phyloP scores from a whole-genome alignment of 2,888 invertebrate species.

The Crocallis elinguaria region DNA sequence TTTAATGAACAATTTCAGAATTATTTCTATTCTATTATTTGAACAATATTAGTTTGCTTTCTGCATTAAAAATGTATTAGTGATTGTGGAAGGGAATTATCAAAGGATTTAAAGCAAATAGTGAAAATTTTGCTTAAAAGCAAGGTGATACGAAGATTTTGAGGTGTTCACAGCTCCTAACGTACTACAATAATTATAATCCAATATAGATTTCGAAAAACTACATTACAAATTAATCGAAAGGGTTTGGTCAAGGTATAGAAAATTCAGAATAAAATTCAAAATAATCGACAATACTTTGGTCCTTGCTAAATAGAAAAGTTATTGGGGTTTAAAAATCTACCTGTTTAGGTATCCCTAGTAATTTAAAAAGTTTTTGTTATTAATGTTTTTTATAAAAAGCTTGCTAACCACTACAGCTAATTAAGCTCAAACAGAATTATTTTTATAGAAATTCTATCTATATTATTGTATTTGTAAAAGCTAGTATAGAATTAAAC shows the following conservation, averaged over 20 bases:
- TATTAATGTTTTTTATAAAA: slow-evolving; percentile 46
- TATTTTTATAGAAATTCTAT: slow-evolving; percentile 37
- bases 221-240: slow-evolving; percentile 61
- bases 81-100: slow-evolving; percentile 45
- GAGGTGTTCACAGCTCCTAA: slow-evolving; percentile 59
- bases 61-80: slow-evolving; percentile 41
- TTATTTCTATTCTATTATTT: slow-evolving; percentile 50
- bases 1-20: slow-evolving; percentile 50
- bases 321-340: slow-evolving; percentile 48
- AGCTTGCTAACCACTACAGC: slow-evolving; percentile 50
- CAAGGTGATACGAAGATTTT: slow-evolving; percentile 62
- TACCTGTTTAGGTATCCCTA: slow-evolving; percentile 48
- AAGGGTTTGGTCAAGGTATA: slow-evolving; percentile 67
- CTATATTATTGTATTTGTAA: slow-evolving; percentile 13
- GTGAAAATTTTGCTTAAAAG: slow-evolving; percentile 63
- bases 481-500: slow-evolving; percentile 15
- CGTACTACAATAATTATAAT: slow-evolving; percentile 61
- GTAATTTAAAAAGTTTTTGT: slow-evolving; percentile 50
- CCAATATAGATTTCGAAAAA: slow-evolving; percentile 66
- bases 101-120: slow-evolving; percentile 53
- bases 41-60: slow-evolving; percentile 49
- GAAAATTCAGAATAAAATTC: slow-evolving; percentile 53
- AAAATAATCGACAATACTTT: slow-evolving; percentile 53
- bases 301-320: slow-evolving; percentile 69
- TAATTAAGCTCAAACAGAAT: slow-evolving; percentile 47